Evolutionary conservation across 2,888 invertebrate species (phyloP).

Genomic region (Pyralis farinalis): DNA sequence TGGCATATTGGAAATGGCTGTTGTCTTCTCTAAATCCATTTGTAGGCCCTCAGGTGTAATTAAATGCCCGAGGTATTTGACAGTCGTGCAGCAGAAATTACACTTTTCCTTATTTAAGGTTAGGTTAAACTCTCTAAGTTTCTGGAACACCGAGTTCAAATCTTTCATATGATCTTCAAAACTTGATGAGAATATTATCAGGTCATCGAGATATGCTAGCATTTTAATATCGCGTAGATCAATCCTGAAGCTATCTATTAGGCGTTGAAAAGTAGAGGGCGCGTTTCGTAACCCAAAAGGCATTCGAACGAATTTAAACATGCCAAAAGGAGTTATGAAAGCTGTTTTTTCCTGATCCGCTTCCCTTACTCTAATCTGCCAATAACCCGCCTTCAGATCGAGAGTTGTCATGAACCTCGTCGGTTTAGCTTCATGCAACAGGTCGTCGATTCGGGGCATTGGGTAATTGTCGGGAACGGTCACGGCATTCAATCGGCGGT

Average conservation of each 20-base stretch:
- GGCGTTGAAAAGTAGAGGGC: conserved; percentile 30
- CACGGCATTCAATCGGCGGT: neutral
- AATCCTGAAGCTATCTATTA: conserved; percentile 14
- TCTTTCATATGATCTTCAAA: conserved; percentile 27
- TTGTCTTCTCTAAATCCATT: conserved; percentile 28
- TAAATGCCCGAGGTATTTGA: conserved; percentile 34
- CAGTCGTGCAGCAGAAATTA: conserved; percentile 17
- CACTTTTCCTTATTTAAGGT: conserved; percentile 25
- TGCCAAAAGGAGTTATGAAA: conserved; percentile 33
- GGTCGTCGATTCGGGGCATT: conserved; percentile 33
- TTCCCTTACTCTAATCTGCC: conserved; percentile 26
- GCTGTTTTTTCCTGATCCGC: conserved; percentile 32
- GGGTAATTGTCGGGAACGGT: conserved; percentile 22
- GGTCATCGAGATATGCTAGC: conserved; percentile 29
- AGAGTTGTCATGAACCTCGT: conserved; percentile 27
- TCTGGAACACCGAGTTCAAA: conserved; percentile 20
- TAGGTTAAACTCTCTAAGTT: conserved; percentile 22
- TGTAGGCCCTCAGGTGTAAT: conserved; percentile 25
- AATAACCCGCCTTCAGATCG: conserved; percentile 27
- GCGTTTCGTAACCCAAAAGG: conserved; percentile 35
- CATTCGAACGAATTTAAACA: conserved; percentile 30
- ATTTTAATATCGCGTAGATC: conserved; percentile 3
- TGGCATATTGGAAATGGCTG: conserved; percentile 24
- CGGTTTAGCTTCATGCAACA: conserved; percentile 30
- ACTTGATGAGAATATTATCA: conserved; percentile 24